These are phyloP conservation scores for Volucella zonaria DNA, from an alignment of 2,888 invertebrate genomes.

Conservation along the genomic window DNA sequence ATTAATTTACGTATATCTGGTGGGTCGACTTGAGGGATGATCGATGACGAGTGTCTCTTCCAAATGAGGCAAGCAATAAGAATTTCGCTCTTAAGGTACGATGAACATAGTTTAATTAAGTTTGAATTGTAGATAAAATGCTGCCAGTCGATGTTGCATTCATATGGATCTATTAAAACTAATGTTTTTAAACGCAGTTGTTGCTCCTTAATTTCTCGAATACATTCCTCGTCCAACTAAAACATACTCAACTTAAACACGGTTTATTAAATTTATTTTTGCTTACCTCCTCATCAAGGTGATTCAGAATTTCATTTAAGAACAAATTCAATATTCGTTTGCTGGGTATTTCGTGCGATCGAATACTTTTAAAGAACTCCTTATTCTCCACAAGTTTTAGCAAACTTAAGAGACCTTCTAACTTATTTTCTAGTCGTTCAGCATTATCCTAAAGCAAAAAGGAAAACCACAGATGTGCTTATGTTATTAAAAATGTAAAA, in stretches of 20 bases:
- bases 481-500: not conserved
- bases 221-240: constrained; percentile 78
- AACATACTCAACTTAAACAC: constrained; percentile 2
- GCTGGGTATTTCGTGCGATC: constrained; percentile 79
- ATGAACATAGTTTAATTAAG: constrained; percentile 78
- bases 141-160: constrained; percentile 81
- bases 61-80: constrained; percentile 81
- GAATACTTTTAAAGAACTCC: constrained; percentile 79
- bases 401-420: constrained; percentile 77
- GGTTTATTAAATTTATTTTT: not conserved
- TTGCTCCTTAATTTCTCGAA: constrained; percentile 81
- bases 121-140: constrained; percentile 81
- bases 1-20: constrained; percentile 78
- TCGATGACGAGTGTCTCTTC: constrained; percentile 80
- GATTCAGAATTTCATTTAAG: constrained; percentile 78
- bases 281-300: constrained; percentile 79
- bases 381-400: constrained; percentile 78
- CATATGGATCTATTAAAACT: constrained; percentile 81
- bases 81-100: constrained; percentile 80
- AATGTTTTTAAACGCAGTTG: constrained; percentile 81
- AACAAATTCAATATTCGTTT: constrained; percentile 78
- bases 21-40: constrained; percentile 78
- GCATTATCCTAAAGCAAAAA: constrained; percentile 70
- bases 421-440: constrained; percentile 75
- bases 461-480: not conserved